Evolutionary conservation across 2,888 invertebrate genomes (phyloP).

Genomic region (Mesochorus sp.): DNA sequence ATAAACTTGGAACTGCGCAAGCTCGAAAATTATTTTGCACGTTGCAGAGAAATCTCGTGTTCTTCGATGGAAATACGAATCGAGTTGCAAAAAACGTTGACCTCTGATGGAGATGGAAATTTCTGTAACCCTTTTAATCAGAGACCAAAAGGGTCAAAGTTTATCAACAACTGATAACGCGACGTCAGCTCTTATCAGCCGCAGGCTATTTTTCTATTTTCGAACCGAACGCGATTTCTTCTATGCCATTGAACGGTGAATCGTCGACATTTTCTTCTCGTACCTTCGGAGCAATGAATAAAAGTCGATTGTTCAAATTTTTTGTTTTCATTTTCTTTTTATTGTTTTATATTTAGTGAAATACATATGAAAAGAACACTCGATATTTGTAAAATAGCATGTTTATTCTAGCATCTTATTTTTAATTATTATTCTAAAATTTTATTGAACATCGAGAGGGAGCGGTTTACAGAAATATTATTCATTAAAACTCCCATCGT

Average conservation of each 20-base stretch:
- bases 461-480: conserved; percentile 39
- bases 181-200: neutral
- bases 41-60: conserved; percentile 53
- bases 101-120: conserved; percentile 31
- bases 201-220: neutral
- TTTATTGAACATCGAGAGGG: conserved; percentile 17
- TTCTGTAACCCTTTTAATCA: conserved; percentile 6
- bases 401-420: conserved; percentile 73
- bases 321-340: conserved; percentile 42
- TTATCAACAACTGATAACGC: too few species aligned
- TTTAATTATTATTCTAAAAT: conserved; percentile 64
- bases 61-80: conserved; percentile 40
- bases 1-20: conserved; percentile 49
- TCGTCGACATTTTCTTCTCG: neutral
- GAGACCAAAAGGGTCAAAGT: neutral
- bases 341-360: conserved; percentile 46
- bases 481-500: conserved; percentile 62
- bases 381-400: conserved; percentile 75
- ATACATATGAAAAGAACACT: conserved; percentile 62
- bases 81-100: neutral
- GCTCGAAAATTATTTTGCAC: conserved; percentile 30
- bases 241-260: neutral
- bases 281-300: neutral
- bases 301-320: conserved; percentile 7
- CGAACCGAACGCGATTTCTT: neutral